Conservation (phyloP, 1,140 invertebrate genomes). For the Popillia japonica region DNA sequence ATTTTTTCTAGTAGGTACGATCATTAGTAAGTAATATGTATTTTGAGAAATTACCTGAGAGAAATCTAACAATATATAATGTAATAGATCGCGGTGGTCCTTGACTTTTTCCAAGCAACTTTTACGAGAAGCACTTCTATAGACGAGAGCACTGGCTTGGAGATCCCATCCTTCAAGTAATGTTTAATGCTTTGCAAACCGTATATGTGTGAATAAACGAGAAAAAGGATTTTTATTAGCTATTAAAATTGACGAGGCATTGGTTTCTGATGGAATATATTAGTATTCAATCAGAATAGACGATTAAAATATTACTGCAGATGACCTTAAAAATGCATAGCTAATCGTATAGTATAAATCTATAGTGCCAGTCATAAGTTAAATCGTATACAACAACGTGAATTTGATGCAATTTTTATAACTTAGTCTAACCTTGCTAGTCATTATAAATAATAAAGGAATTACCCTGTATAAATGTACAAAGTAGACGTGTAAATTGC, state of each 20-base stretch:
- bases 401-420: too few species aligned
- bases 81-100: neutral
- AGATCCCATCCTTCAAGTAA: conserved; percentile 11
- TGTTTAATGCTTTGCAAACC: neutral
- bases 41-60: too few species aligned
- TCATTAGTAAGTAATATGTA: too few species aligned
- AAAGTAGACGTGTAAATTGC: too few species aligned
- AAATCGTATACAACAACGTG: too few species aligned
- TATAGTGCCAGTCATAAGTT: too few species aligned
- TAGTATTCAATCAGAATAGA: neutral
- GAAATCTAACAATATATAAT: too few species aligned
- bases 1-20: too few species aligned
- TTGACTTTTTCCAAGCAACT: conserved; percentile 9
- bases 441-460: too few species aligned
- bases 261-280: neutral
- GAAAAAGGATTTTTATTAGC: neutral
- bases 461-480: too few species aligned
- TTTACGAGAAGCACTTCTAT: neutral
- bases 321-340: neutral
- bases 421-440: too few species aligned
- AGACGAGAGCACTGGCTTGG: neutral
- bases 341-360: neutral
- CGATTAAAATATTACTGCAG: neutral
- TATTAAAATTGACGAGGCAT: neutral
- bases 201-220: neutral